These are phyloP conservation scores for Crotalus helleri DNA, from an alignment of 2,113 vertebrate genomes.

Conservation along the genomic window DNA sequence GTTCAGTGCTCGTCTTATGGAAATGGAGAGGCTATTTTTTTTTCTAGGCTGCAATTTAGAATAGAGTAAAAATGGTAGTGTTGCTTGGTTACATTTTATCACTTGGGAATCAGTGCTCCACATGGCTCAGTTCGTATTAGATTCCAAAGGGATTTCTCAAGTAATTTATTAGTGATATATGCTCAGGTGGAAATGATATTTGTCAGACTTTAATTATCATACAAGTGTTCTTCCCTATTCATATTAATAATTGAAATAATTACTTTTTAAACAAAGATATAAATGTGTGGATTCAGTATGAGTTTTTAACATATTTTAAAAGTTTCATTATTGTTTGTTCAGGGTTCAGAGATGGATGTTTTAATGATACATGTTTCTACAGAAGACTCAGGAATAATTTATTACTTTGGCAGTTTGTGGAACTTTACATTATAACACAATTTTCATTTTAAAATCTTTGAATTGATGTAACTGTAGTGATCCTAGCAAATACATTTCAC, in stretches of 20 bases:
- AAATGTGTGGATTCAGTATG: neutral
- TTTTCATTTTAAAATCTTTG: neutral
- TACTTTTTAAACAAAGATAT: neutral
- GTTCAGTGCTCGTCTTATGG: conserved; percentile 43
- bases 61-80: conserved; percentile 56
- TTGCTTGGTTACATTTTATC: conserved; percentile 66
- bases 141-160: conserved; percentile 19
- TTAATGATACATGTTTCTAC: neutral
- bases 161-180: conserved; percentile 24
- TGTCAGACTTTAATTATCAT: neutral
- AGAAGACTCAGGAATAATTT: neutral
- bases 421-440: neutral
- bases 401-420: neutral
- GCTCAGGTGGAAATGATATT: conserved; percentile 2
- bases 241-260: neutral
- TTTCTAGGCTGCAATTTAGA: conserved; percentile 50
- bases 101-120: conserved; percentile 47
- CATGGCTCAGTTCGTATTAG: conserved; percentile 29
- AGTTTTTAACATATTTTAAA: neutral
- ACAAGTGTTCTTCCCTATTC: neutral
- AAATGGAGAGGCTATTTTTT: conserved; percentile 43
- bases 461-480: neutral
- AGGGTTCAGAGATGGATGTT: neutral
- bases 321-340: neutral
- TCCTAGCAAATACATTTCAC: neutral